phyloP scores from a whole-genome alignment of 2,797 vertebrate species.

The Lindbergichthys nudifrons region DNA sequence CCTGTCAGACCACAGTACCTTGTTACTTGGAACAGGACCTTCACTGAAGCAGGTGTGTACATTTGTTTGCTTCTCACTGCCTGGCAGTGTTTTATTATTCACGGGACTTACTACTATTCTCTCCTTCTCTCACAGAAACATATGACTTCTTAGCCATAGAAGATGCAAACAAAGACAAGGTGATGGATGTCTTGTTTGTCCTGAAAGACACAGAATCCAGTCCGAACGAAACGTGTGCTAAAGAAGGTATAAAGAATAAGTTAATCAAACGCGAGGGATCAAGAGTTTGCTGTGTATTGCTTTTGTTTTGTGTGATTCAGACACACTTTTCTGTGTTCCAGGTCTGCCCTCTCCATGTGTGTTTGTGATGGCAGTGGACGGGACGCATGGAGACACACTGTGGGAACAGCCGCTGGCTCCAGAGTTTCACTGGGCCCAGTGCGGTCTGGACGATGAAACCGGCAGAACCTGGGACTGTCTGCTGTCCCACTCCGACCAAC shows the following conservation, averaged over 20 bases:
- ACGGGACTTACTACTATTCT: not conserved
- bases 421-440: constrained; percentile 86
- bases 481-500: constrained; percentile 75
- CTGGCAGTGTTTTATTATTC: constrained; percentile 1
- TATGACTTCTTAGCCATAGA: constrained; percentile 87
- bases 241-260: constrained; percentile 79
- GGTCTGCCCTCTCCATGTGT: constrained; percentile 87
- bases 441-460: constrained; percentile 67
- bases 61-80: not conserved
- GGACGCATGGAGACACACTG: constrained; percentile 86
- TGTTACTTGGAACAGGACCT: constrained; percentile 83
- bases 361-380: constrained; percentile 86
- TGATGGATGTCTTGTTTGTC: constrained; percentile 91
- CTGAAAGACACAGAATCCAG: constrained; percentile 77
- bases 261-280: not conserved
- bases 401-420: constrained; percentile 86
- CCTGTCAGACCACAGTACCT: constrained; percentile 88
- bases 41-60: constrained; percentile 83
- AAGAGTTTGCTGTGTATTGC: not conserved
- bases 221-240: constrained; percentile 83
- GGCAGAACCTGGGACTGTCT: constrained; percentile 82
- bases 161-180: constrained; percentile 87
- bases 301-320: constrained; percentile 7
- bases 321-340: constrained; percentile 59
- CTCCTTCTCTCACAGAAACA: constrained; percentile 78